phyloP scores from a whole-genome alignment of 1,140 invertebrate genomes.

The Acromyrmex charruanus region DNA sequence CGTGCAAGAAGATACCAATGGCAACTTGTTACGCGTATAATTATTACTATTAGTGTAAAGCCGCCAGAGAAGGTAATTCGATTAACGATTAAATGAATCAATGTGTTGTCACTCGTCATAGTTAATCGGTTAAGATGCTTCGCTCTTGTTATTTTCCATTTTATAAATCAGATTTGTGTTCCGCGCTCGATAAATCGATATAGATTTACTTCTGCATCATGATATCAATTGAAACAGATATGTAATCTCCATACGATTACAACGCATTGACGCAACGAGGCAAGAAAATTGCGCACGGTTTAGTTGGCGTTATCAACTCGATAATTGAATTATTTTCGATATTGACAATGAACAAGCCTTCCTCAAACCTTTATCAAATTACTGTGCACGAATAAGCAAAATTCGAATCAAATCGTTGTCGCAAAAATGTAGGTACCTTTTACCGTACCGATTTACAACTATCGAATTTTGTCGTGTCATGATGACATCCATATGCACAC shows the following conservation, averaged over 20 bases:
- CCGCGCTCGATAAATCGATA: conserved; percentile 12
- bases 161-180: conserved; percentile 19
- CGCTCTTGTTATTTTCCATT: conserved; percentile 24
- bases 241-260: not conserved
- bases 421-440: conserved; percentile 27
- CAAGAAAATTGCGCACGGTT: conserved; percentile 42
- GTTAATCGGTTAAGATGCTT: not conserved
- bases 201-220: not conserved
- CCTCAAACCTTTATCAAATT: conserved; percentile 42
- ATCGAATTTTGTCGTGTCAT: conserved; percentile 44
- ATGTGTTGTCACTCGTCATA: not conserved
- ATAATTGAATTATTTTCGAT: conserved; percentile 56
- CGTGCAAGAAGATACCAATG: conserved; percentile 8
- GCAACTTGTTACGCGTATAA: conserved; percentile 36
- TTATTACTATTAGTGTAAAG: conserved; percentile 1
- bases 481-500: conserved; percentile 44
- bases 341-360: not conserved
- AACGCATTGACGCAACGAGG: not conserved
- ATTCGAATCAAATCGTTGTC: conserved; percentile 1
- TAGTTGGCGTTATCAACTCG: not conserved
- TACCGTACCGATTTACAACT: not conserved
- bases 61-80: conserved; percentile 9
- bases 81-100: conserved; percentile 39
- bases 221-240: conserved; percentile 18
- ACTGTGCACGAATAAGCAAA: conserved; percentile 36